phyloP scores from a whole-genome alignment of 2,888 invertebrate genomes.

The Lycaena phlaeas region DNA sequence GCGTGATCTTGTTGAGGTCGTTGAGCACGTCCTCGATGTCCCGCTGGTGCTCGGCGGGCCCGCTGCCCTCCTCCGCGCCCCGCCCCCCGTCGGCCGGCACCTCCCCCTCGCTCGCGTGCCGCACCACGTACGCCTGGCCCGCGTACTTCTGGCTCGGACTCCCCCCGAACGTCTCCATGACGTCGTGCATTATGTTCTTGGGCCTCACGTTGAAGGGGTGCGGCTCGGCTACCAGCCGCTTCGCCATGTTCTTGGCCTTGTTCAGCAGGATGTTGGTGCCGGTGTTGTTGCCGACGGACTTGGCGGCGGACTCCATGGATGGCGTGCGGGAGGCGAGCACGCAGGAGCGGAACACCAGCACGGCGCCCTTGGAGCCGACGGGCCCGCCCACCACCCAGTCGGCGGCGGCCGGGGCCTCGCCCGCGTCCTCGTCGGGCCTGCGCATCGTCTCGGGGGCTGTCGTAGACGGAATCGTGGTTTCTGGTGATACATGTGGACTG shows the following conservation, averaged over 20 bases:
- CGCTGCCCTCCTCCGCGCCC: constrained; percentile 53
- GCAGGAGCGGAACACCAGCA: constrained; percentile 78
- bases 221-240: constrained; percentile 53
- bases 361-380: constrained; percentile 75
- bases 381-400: constrained; percentile 75
- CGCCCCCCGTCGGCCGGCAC: constrained; percentile 34
- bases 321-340: constrained; percentile 67
- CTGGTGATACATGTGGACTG: constrained; percentile 69
- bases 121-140: constrained; percentile 49
- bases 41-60: constrained; percentile 41
- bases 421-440: constrained; percentile 37
- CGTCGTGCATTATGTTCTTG: constrained; percentile 64
- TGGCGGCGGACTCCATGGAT: constrained; percentile 59
- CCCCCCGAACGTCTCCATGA: constrained; percentile 62
- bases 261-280: constrained; percentile 55
- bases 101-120: constrained; percentile 50
- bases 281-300: constrained; percentile 52
- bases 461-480: constrained; percentile 58
- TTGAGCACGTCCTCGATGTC: constrained; percentile 62
- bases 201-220: constrained; percentile 51
- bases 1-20: constrained; percentile 58
- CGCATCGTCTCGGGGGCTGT: too few species aligned
- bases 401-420: constrained; percentile 43
- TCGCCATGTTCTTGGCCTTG: constrained; percentile 64
- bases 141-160: constrained; percentile 34